Conservation (phyloP, 2,888 invertebrate species). For the Buathra laborator region DNA sequence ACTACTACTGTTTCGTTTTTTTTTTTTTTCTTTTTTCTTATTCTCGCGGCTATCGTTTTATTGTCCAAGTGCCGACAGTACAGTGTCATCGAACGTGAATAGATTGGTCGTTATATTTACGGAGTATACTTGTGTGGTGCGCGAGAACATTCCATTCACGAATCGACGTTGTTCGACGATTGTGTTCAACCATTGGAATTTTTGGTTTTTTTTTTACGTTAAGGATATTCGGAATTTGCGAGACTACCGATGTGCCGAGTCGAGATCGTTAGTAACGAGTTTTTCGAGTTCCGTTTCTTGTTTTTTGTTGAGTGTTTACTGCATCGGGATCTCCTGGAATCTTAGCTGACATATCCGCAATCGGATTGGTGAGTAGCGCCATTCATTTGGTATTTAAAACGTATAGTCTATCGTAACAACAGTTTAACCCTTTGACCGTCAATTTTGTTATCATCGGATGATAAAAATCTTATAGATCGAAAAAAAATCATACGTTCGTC, state of each 20-base stretch:
- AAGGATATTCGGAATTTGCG: neutral
- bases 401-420: neutral
- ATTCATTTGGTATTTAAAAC: neutral
- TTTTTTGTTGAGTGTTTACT: neutral
- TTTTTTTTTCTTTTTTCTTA: neutral
- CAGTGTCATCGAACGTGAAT: conserved; percentile 29
- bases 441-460: neutral
- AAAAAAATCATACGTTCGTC: no score
- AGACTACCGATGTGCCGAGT: neutral
- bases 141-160: neutral
- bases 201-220: neutral
- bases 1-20: neutral
- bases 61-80: conserved; percentile 11
- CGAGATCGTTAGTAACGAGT: neutral
- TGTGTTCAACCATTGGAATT: neutral
- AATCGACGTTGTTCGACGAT: conserved; percentile 8
- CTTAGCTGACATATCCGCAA: neutral
- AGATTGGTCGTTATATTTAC: conserved; percentile 12
- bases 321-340: neutral
- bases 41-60: neutral
- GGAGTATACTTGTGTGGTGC: neutral
- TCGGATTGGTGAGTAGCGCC: neutral
- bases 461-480: no score
- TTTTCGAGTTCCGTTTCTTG: neutral
- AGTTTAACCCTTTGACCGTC: neutral